Evolutionary conservation across 2,888 invertebrate species (phyloP).

Genomic region (Piscicola geometra): DNA sequence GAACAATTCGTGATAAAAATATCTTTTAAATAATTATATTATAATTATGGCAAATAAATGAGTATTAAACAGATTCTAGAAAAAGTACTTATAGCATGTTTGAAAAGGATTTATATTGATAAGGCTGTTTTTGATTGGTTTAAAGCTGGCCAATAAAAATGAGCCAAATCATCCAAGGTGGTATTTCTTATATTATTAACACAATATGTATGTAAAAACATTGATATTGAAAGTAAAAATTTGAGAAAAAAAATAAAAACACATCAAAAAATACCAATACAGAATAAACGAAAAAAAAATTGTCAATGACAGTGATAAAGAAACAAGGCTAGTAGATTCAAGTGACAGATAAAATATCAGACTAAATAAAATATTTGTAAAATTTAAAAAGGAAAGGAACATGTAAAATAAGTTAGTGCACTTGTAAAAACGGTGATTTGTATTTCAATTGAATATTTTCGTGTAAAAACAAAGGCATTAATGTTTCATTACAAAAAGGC

Average conservation of each 20-base stretch:
- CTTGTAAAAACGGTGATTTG: background rate
- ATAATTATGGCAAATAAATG: too few species aligned
- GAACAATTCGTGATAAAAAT: too few species aligned
- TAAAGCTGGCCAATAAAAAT: background rate
- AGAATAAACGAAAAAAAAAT: background rate
- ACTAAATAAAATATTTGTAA: background rate
- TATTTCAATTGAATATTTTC: slow-evolving; percentile 5
- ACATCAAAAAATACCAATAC: background rate
- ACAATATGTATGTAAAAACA: too few species aligned
- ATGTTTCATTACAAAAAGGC: slow-evolving; percentile 31
- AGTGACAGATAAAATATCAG: too few species aligned
- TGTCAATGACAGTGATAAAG: too few species aligned
- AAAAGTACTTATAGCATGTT: too few species aligned
- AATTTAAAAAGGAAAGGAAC: background rate
- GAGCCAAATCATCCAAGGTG: slow-evolving; percentile 5
- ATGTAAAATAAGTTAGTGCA: background rate
- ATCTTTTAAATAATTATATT: too few species aligned
- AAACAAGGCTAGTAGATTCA: too few species aligned
- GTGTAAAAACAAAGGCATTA: slow-evolving; percentile 1
- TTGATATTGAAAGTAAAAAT: background rate
- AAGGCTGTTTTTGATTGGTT: background rate
- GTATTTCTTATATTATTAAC: too few species aligned
- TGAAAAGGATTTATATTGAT: too few species aligned
- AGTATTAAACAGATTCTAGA: too few species aligned
- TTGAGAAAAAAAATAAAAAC: background rate